Base-by-base conservation (phyloP, 2,888 invertebrate species). In the Resseliella maxima region DNA sequence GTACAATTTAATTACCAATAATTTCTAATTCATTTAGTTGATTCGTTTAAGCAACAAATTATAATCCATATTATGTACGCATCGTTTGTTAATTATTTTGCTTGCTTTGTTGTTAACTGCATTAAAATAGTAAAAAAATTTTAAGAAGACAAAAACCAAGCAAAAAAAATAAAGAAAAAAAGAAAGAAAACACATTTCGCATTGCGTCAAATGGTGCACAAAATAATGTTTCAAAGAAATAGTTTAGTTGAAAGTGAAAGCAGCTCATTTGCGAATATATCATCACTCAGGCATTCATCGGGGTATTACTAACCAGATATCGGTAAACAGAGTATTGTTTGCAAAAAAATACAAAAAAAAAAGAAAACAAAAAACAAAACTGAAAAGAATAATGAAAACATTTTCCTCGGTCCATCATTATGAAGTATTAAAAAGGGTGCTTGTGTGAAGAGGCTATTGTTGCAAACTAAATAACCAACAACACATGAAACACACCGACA, bases 271-370 rank as follows among this genome's bases (percentile, higher is more conserved):
- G 81, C 64, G 24, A 64, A 64, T 36, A 36, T 5, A 38, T 0
- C 31, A 1, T 31, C n/a, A 59, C 1, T 8, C 59, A 24, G 24
- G 12, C 24, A 72, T 72, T 72, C 72, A 72, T n/a, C 46, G n/a
- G 12, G 83, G 83, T 83, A 83, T 83, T 83, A 83, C 83, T 83
- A 83, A 83, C 83, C 83, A 83, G 83, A 83, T 83, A 83, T 83
- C 38, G 83, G 83, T 83, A 83, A 83, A 83, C 83, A 83, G 10
- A 8, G 83, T 27, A 83, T 83, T 83, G 83, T 83, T 83, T 41
- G 41, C 41, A 41, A 12, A 12, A 41, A 12, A 41, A 18, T 15
- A 50, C 8, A 18, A 18, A 18, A 2, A 50, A 18, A 18, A 50
- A 18, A 50, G 46, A 50, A 50, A 50, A n/a, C 64, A 27, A 64